Percentiles rank a stretch among this genome's conserved stretches.
Conservation (phyloP, 2,797 vertebrate genomes). For the Cyprinodon diabolis region DNA sequence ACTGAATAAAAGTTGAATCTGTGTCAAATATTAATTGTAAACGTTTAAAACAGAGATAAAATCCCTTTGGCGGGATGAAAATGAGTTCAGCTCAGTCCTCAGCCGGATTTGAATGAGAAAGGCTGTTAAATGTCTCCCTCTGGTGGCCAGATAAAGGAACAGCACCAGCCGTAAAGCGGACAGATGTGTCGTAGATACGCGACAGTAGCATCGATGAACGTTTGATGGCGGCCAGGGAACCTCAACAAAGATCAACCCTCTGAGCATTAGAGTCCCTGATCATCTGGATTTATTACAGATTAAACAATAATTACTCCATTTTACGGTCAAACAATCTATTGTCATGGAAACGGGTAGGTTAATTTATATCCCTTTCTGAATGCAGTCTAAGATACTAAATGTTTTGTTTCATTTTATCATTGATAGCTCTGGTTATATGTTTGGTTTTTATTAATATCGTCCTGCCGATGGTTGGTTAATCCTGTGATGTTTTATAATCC, state of each 20-base stretch:
- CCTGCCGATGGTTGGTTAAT: not conserved
- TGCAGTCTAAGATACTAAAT: not conserved
- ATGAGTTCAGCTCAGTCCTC: not conserved
- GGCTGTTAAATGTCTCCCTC: conserved; percentile 22
- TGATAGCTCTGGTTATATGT: not conserved
- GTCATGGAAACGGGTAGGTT: conserved; percentile 80
- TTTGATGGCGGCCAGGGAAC: not conserved
- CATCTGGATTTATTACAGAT: not conserved
- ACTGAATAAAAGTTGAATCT: too few relatives aligned
- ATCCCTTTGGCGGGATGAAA: too few relatives aligned
- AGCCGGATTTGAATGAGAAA: not conserved
- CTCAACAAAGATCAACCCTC: fast-evolving
- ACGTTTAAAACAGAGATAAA: too few relatives aligned
- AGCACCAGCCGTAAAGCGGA: conserved; percentile 38
- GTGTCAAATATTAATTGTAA: too few relatives aligned
- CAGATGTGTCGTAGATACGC: not conserved
- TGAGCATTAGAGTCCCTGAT: fast-evolving
- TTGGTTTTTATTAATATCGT: too few relatives aligned
- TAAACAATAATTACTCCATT: not conserved
- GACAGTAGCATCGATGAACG: not conserved
- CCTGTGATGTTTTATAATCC: not conserved
- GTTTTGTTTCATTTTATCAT: not conserved
- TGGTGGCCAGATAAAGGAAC: fast-evolving
- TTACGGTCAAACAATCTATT: too few relatives aligned
- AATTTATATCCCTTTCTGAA: not conserved